Evolutionary conservation across 2,113 vertebrate species (phyloP).

Genomic region (Lophotis ruficrista): DNA sequence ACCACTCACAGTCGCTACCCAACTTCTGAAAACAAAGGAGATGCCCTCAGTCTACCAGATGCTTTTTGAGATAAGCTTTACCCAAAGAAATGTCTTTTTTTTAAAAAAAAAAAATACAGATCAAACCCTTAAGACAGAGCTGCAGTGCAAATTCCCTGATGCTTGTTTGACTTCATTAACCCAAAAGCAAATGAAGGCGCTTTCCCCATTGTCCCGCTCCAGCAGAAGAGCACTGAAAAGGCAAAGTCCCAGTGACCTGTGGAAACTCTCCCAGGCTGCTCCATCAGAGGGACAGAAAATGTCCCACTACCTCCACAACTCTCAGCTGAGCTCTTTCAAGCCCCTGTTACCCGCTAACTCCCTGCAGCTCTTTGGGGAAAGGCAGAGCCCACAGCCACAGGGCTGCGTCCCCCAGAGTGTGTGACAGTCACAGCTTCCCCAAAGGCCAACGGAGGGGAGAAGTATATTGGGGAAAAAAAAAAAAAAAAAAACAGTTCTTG

Average conservation of each 20-base stretch:
- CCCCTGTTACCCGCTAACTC: neutral
- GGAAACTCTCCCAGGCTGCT: conserved; percentile 48
- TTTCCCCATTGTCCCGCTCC: conserved; percentile 37
- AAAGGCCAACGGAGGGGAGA: rapidly evolving
- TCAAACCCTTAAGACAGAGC: neutral
- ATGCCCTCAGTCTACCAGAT: neutral
- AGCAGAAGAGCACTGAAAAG: conserved; percentile 37
- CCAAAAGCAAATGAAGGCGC: conserved; percentile 51
- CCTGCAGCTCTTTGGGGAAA: rapidly evolving
- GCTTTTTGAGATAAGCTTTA: conserved; percentile 33
- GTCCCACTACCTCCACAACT: neutral
- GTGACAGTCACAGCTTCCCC: neutral
- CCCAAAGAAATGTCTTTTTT: neutral
- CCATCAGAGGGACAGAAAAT: neutral
- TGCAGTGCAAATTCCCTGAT: conserved; percentile 40
- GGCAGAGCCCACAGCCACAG: neutral
- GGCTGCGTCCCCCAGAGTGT: rapidly evolving
- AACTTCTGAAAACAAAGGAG: conserved; percentile 3
- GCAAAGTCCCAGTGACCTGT: conserved; percentile 44
- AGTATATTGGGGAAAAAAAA: neutral
- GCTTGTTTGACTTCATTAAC: conserved; percentile 58
- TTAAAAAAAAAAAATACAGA: neutral
- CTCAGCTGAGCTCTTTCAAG: neutral
- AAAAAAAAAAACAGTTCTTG: neutral
- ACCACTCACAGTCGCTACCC: neutral